Base-by-base conservation (phyloP, 2,113 vertebrate genomes). In the Mystacornis crossleyi region DNA sequence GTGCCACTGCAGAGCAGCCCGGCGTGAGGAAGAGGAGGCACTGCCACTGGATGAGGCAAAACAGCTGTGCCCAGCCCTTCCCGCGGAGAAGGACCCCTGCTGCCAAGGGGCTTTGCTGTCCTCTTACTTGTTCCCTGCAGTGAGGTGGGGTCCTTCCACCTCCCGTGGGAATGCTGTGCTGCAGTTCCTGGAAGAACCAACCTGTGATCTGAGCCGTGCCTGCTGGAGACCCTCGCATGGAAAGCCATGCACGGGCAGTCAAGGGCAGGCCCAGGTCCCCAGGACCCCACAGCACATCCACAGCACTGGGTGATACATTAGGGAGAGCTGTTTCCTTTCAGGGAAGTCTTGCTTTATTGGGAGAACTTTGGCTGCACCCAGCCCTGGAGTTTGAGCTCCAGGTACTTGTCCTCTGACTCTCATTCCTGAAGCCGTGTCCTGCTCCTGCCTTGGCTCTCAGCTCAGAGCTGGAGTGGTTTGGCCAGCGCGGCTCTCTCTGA, bases 171-270 rank as follows among this genome's bases (percentile, higher is more conserved):
- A 55, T 14, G 42, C 28, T 0, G 0, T 11, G 29, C 42, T 42
- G 71, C 8, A 1, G 40, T 13, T n/a, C 26, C 47, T 21, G n/a
- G 20, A 71, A 70, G 51, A 58, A 2, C 19, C 14, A 6, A 1
- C 14, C 60, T 8, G 40, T 31, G 69, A 60, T 66, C 43, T 70
- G 72, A 19, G 8, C 58, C 0, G 1, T 54, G 38, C 33, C 38
- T 25, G 42, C 45, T 40, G 82, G 26, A 94, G 5, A 55, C 2
- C 15, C 42, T n/a, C 4, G 8, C 12, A 0, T 1, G 12, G 51
- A 17, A 50, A 73, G 45, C 38, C 5, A 0, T 4, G 14, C n/a
- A 18, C 0, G 2, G 48, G 42, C 10, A 16, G 29, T 4, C 1
- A 6, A 26, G 47, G 36, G 45, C 72, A 72, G 51, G n/a, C 38